Evolutionary conservation across 2,888 invertebrate species (phyloP).

Genomic region (Rhabditophanes sp.): DNA sequence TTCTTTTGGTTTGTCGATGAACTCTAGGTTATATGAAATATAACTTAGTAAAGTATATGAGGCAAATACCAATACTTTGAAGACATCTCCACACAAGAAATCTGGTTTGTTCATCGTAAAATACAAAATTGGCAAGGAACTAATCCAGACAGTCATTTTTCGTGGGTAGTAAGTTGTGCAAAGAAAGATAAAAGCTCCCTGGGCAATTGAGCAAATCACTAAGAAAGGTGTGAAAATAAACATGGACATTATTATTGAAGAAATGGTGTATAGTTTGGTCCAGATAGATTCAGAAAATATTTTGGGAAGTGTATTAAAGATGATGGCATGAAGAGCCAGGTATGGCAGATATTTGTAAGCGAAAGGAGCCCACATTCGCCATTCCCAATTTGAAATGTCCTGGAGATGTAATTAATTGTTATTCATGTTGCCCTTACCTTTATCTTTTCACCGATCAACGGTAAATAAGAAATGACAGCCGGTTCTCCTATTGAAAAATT

Average conservation of each 20-base stretch:
- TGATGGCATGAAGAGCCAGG: conserved; percentile 22
- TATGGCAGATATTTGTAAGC: conserved; percentile 23
- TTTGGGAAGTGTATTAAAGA: conserved; percentile 32
- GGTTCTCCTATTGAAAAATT: conserved; percentile 17
- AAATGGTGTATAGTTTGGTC: conserved; percentile 8
- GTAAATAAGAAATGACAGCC: conserved; percentile 14
- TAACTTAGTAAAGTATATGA: conserved; percentile 45
- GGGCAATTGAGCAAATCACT: conserved; percentile 20
- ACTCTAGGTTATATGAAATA: conserved; percentile 43
- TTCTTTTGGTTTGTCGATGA: background rate
- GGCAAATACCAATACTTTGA: conserved; percentile 44
- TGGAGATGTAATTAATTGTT: conserved; percentile 9
- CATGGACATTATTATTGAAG: conserved; percentile 20
- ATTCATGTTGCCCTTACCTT: conserved; percentile 20
- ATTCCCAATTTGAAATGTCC: conserved; percentile 45
- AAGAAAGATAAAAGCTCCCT: conserved; percentile 28
- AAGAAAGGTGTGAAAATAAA: conserved; percentile 25
- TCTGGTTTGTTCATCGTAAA: conserved; percentile 31
- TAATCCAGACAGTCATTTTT: conserved; percentile 28
- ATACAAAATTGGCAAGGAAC: conserved; percentile 33
- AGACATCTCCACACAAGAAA: conserved; percentile 15
- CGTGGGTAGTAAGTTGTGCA: conserved; percentile 16
- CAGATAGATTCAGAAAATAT: conserved; percentile 18
- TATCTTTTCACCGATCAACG: conserved; percentile 20
- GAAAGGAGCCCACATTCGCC: conserved; percentile 37